Percentiles rank a stretch among this genome's conserved stretches.
These are phyloP conservation scores for Porites lutea DNA, from an alignment of 64 coral and sea anemone genomes.

Conservation along the genomic window DNA sequence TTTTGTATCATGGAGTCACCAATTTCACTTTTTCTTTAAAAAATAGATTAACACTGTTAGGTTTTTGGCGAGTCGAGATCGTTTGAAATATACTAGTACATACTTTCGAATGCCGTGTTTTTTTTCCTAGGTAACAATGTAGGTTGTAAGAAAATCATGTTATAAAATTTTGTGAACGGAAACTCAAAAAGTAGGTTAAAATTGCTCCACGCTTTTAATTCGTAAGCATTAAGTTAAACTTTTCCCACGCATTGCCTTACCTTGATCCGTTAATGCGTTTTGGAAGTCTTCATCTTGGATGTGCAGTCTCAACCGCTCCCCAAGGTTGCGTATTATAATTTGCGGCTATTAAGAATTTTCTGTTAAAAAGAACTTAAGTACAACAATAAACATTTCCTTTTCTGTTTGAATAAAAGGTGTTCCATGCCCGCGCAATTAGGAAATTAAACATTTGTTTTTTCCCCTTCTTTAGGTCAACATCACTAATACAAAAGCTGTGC, in stretches of 20 bases:
- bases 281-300: background rate
- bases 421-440: background rate
- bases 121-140: background rate
- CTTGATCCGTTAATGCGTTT: background rate
- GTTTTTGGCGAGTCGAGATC: too few species aligned
- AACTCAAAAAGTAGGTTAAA: background rate
- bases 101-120: background rate
- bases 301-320: background rate
- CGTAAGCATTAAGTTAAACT: background rate
- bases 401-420: constrained; percentile 27
- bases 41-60: too few species aligned
- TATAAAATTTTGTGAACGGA: background rate
- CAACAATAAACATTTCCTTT: constrained; percentile 23
- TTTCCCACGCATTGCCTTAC: background rate
- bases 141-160: background rate
- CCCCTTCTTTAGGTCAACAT: background rate
- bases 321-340: background rate
- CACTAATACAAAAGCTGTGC: background rate
- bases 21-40: too few species aligned
- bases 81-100: background rate
- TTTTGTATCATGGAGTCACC: too few species aligned
- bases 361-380: background rate
- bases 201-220: background rate
- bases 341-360: background rate
- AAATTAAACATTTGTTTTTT: constrained; percentile 26